These are phyloP conservation scores for Entomyzon cyanotis DNA, from an alignment of 2,113 vertebrate species.

Conservation along the genomic window DNA sequence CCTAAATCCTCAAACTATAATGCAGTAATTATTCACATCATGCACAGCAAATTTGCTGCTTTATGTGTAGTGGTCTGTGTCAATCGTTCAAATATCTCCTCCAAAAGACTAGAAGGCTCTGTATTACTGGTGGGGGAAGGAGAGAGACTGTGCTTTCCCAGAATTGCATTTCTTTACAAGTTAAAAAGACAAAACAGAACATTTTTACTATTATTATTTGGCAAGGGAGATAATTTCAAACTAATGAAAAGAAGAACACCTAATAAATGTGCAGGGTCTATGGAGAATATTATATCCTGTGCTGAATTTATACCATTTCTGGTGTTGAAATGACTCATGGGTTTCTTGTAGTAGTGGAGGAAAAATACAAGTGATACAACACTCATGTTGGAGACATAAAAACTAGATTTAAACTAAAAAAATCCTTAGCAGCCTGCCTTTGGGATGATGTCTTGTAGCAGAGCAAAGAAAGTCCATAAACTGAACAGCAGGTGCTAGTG, in stretches of 20 bases:
- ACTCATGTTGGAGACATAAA: constrained; percentile 27
- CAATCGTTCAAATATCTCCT: constrained; percentile 67
- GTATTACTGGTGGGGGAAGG: neutral
- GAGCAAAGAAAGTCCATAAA: constrained; percentile 29
- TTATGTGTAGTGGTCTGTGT: constrained; percentile 73
- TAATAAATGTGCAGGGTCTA: constrained; percentile 13
- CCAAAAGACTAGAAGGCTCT: constrained; percentile 59
- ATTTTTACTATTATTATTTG: constrained; percentile 44
- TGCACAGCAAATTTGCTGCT: constrained; percentile 75
- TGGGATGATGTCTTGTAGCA: constrained; percentile 9
- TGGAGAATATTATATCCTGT: neutral
- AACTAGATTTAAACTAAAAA: neutral
- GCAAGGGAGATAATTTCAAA: constrained; percentile 36
- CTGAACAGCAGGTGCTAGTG: constrained; percentile 49
- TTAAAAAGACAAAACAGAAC: constrained; percentile 50
- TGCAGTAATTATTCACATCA: constrained; percentile 74
- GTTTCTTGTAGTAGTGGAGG: neutral
- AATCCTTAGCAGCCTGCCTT: constrained; percentile 33
- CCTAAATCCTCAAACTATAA: constrained; percentile 72
- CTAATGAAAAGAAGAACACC: constrained; percentile 60
- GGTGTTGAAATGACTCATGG: neutral
- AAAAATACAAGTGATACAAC: neutral
- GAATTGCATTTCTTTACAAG: constrained; percentile 57
- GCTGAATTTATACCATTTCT: neutral
- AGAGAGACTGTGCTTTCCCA: constrained; percentile 50